Percentiles rank a stretch among this genome's conserved stretches.
phyloP scores from a whole-genome alignment of 2,113 vertebrate species.

The Pterocles gutturalis region DNA sequence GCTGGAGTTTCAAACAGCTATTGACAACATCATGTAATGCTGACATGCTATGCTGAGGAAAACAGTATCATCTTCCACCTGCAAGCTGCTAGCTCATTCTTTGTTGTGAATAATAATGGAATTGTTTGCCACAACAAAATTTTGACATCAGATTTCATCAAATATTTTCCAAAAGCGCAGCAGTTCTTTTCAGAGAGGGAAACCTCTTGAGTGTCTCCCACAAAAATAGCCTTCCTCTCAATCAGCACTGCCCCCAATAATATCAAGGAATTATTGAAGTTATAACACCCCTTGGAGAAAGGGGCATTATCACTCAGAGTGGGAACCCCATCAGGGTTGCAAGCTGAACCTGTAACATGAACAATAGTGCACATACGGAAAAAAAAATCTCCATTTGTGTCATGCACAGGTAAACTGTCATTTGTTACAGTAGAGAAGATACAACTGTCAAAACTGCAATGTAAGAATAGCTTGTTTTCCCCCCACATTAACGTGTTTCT shows the following conservation, averaged over 20 bases:
- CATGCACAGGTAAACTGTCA: not conserved
- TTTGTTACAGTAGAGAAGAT: not conserved
- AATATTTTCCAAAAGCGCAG: not conserved
- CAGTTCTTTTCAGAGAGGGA: not conserved
- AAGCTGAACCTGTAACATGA: not conserved
- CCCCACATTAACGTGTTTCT: not conserved
- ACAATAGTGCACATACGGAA: not conserved
- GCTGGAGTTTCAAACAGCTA: constrained; percentile 23
- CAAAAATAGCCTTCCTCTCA: not conserved
- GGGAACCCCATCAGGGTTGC: not conserved
- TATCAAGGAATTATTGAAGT: not conserved
- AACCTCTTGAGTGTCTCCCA: not conserved
- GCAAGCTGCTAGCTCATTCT: not conserved
- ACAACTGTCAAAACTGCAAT: not conserved
- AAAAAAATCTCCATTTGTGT: not conserved
- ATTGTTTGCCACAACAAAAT: not conserved
- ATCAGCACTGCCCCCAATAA: not conserved
- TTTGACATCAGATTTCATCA: not conserved
- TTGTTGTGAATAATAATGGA: not conserved
- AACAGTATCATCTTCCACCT: not conserved
- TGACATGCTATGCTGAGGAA: not conserved
- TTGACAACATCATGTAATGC: not conserved
- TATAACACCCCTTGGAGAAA: not conserved
- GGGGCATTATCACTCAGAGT: not conserved
- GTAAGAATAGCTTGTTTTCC: not conserved